phyloP scores from a whole-genome alignment of 2,797 vertebrate genomes.

The Pangasius sanitwongsei region DNA sequence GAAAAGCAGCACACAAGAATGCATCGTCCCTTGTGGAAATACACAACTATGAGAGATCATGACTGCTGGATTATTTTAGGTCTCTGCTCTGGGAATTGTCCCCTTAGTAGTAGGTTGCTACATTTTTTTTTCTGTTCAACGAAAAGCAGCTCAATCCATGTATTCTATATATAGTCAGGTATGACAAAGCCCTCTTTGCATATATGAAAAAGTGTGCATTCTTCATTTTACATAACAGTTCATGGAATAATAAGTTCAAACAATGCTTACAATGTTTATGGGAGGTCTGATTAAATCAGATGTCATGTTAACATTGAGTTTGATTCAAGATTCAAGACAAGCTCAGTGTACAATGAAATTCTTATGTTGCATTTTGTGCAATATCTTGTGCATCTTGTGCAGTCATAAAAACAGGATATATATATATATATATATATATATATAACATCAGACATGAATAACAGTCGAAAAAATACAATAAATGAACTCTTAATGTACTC shows the following conservation, averaged over 20 bases:
- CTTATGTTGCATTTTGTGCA: neutral
- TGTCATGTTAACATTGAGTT: neutral
- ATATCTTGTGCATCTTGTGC: neutral
- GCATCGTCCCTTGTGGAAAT: conserved; percentile 19
- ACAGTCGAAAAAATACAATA: neutral
- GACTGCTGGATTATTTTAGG: conserved; percentile 32
- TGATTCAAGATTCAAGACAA: neutral
- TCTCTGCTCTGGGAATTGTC: conserved; percentile 37
- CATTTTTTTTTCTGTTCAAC: neutral
- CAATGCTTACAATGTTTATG: neutral
- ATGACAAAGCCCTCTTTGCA: neutral
- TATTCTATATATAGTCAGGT: conserved; percentile 38
- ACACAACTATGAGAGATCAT: conserved; percentile 39
- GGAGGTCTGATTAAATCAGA: neutral
- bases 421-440: neutral
- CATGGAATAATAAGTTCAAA: neutral
- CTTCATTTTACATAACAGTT: neutral
- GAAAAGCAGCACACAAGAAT: conserved; percentile 24
- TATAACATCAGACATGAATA: neutral
- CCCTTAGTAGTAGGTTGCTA: conserved; percentile 6
- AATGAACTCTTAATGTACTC: neutral
- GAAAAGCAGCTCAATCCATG: conserved; percentile 1
- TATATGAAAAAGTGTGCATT: neutral
- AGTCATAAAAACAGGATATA: neutral
- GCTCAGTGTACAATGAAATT: neutral